Base-by-base conservation (phyloP, 2,113 vertebrate genomes). In the Anguilla rostrata region DNA sequence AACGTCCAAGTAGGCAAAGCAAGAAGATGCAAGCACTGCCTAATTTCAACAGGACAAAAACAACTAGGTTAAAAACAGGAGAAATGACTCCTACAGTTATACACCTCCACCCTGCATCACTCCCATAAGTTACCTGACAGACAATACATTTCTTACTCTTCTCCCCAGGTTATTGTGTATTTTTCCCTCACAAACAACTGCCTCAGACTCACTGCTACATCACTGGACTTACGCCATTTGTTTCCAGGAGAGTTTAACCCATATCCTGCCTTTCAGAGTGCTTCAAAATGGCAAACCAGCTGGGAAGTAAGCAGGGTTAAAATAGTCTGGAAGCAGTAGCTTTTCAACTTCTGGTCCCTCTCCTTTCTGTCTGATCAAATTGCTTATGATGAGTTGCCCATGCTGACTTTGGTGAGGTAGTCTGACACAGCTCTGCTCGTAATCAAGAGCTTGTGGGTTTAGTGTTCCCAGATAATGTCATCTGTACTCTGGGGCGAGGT, bases 1-100 rank as follows among this genome's bases (percentile, higher is more conserved):
- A 91, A 90, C 91, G 90, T 66, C 60, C 49, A 14, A 15, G 56
- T 60, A 20, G 56, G 20, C 60, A 26, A 20, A 66, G 60, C 5
- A 20, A 22, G 60, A 66, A 5, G 60, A 66, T 66, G 71, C 71
- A 9, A 75, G n/a, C n/a, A 34, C 71, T 34, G 7, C 34, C 84
- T 56, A 56, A n/a, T 79, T 85, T 16, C 75, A 57, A 20, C 14
- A 41, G 29, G 71, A 39, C 63, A 49, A 66, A 53, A 80, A n/a
- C 29, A 16, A 66, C 40, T 3, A 34, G 0, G 63, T 34, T 14
- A 1, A 29, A 34, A 84, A 29, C 26, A 29, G 8, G 9, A 26
- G 1, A 14, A 53, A 53, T 53, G 49, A 53, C 49, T 53, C 49
- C 60, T 9, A 26, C 22, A 18, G 20, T 20, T 3, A 66, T 26